Evolutionary conservation across 2,797 vertebrate species (phyloP), one percentile per base, ranked within the genome.

Genomic region (Manis javanica): DNA sequence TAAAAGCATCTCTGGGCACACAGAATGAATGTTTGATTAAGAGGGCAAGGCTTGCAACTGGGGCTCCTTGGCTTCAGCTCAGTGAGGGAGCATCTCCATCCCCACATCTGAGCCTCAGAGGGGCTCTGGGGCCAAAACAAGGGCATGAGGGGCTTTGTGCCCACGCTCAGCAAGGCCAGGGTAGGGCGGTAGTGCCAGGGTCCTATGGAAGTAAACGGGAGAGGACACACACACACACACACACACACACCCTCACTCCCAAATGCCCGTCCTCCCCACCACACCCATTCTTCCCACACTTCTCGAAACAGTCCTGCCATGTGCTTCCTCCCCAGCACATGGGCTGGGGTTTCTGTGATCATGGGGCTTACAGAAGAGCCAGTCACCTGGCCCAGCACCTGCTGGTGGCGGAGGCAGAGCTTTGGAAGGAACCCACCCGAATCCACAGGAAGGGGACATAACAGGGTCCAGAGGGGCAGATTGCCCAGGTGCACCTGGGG

Each of bases 1-100:
- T 78, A 55, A 91, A 96, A 96, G 66, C 42, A 14, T 92, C 95
- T 87, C 89, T 75, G 68, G 79, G 88, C 86, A 75, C 39, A 1
- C 53, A 34, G 83, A 42, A 83, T 39, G 82, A 82, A 92, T 94
- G 86, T 90, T 94, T 96, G 87, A 97, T 94, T 96, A 95, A 82
- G 88, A 82, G 86, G 72, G 57, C 69, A 72, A 83, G 51, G 61
- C 69, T 71, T 49, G 42, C 78, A 71, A 51, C 74, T 31, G 34
- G 92, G 66, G 51, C 63, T 64, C 87, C 57, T 75, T 51, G 83
- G 89, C 61, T 23, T 39, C 11, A 49, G 61, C 74, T 88, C 66
- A 24, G 49, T 5, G 18, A 92, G 19, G 61, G 86, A 71, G 64
- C 59, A 37, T 83, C 92, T 96, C 92, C 78, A 74, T 86, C 53